Conservation (phyloP, 2,888 invertebrate species). For the Perdita meconis region DNA sequence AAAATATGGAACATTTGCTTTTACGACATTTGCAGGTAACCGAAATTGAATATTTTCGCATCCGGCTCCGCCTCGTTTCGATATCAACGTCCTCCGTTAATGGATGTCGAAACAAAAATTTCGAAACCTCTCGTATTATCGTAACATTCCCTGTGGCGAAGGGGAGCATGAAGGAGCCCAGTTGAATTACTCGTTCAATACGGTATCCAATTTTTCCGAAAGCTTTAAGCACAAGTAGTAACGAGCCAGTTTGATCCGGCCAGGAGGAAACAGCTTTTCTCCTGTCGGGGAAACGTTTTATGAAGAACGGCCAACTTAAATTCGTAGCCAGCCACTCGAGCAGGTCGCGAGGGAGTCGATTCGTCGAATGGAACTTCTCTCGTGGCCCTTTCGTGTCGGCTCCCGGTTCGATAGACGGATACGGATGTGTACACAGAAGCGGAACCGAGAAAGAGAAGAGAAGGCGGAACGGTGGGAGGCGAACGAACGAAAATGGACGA, state of each 20-base stretch:
- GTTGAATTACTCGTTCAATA: neutral
- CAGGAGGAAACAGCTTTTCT: conserved; percentile 48
- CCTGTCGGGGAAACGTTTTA: conserved; percentile 39
- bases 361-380: conserved; percentile 57
- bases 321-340: conserved; percentile 61
- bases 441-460: neutral
- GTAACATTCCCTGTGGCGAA: neutral
- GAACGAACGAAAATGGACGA: conserved; percentile 16
- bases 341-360: conserved; percentile 46
- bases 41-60: too few relatives aligned
- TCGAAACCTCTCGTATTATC: neutral
- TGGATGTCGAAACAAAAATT: neutral
- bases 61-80: too few relatives aligned
- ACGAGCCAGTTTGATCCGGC: conserved; percentile 48
- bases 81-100: too few relatives aligned
- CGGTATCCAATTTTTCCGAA: conserved; percentile 49
- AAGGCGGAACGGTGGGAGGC: conserved; percentile 19
- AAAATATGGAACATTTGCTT: too few relatives aligned
- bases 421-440: conserved; percentile 36
- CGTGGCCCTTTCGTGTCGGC: conserved; percentile 44
- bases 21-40: too few relatives aligned
- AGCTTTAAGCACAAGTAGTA: conserved; percentile 45
- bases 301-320: conserved; percentile 68
- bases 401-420: conserved; percentile 38
- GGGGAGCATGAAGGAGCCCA: neutral